A percentile compares a stretch with the other conserved stretches of the same genome.
Evolutionary conservation across 2,113 vertebrate species (phyloP).

Genomic region (Opisthocomus hoazin): DNA sequence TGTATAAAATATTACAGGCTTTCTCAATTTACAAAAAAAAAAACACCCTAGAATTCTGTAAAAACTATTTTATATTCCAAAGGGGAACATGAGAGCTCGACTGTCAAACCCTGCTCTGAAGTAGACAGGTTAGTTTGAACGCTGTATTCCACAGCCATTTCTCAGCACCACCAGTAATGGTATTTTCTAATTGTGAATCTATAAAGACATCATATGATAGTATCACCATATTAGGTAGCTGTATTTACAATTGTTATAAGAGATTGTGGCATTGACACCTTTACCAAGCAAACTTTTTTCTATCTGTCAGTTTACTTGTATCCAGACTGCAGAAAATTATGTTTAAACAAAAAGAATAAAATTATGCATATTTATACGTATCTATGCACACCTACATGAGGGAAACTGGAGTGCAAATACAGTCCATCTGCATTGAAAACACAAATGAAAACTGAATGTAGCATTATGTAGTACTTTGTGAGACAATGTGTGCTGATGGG

Average conservation of each 20-base stretch:
- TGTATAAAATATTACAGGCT: not conserved
- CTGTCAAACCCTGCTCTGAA: not conserved
- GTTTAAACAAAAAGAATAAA: not conserved
- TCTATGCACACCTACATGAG: not conserved
- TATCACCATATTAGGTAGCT: fast-evolving
- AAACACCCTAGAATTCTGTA: not conserved
- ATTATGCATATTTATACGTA: not conserved
- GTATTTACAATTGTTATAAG: not conserved
- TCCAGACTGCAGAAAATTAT: not conserved
- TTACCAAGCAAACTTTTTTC: not conserved
- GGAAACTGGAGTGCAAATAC: not conserved
- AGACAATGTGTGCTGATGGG: not conserved
- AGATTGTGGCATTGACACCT: not conserved
- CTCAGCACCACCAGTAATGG: not conserved
- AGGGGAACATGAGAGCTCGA: not conserved
- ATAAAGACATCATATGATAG: not conserved
- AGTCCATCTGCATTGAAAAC: not conserved
- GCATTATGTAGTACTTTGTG: not conserved
- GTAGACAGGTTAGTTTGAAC: not conserved
- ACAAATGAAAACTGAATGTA: not conserved
- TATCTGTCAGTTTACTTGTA: not conserved
- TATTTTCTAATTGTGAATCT: not conserved
- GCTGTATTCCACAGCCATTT: not conserved
- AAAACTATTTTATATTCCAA: not conserved
- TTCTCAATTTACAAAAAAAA: not conserved